Base-by-base conservation (phyloP, 2,888 invertebrate genomes). In the Mylabris sibirica region DNA sequence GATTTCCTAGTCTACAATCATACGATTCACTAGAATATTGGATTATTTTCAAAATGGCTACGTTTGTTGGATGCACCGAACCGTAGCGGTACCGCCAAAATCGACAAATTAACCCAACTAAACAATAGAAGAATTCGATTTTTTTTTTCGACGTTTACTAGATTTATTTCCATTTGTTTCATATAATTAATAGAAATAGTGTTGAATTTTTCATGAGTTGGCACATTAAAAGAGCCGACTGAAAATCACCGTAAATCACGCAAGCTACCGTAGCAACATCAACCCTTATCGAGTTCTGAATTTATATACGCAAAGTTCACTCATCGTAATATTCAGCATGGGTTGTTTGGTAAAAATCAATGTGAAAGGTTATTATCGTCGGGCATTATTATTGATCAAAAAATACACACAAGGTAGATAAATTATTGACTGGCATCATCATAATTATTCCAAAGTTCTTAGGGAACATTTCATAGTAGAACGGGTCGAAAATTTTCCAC, bases 281-380 rank as follows among this genome's bases (percentile, higher is more conserved):
- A 8, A 64, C 68, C 74, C 70, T n/a, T 70, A 1, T 17, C 17
- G 3, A 8, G 0, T 22, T 22, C 20, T 20, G 20, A 65, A 63
- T 69, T 70, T 53, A 67, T 67, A 53, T 74, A 70, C 67, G 65
- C 64, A 73, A 72, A 70, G 72, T 71, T 72, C 67, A 72, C 20
- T 30, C 60, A 63, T 64, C 63, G 67, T 67, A 68, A 24, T 35
- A 34, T 62, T 61, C 8, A 3, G 30, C 30, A 60, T 41, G 59
- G 66, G 69, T 71, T 60, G 61, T 71, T 72, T 69, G 70, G 66
- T 65, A 79, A 81, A 82, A 82, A 82, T 82, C 82, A 80, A 82
- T 82, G 79, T 73, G 72, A 80, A 82, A 82, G 81, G 82, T 82
- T 82, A 81, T 81, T 80, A 80, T 77, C 75, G 80, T 77, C 79